These are phyloP conservation scores for Caenorhabditis sp. DNA, from an alignment of 2,888 invertebrate species.

Conservation along the genomic window DNA sequence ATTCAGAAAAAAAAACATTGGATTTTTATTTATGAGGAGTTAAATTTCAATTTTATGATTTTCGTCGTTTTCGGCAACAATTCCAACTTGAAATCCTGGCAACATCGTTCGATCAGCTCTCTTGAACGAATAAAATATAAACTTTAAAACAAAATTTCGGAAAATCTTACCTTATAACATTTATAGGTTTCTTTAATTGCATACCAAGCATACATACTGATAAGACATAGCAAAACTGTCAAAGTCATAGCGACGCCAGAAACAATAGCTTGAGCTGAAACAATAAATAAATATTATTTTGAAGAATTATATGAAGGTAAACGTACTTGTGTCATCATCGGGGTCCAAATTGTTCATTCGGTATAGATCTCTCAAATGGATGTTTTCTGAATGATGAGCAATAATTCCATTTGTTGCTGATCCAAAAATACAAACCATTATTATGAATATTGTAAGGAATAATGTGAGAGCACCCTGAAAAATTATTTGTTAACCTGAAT, in stretches of 20 bases:
- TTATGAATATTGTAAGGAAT: conserved; percentile 16
- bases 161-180: conserved; percentile 18
- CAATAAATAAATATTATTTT: neutral
- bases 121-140: neutral
- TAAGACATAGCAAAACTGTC: neutral
- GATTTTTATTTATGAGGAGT: too few relatives aligned
- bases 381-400: conserved; percentile 23
- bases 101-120: conserved; percentile 26
- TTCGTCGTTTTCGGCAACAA: conserved; percentile 26
- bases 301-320: neutral
- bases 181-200: conserved; percentile 22
- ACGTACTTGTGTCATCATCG: conserved; percentile 41
- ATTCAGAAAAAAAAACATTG: neutral
- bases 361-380: conserved; percentile 30
- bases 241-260: neutral
- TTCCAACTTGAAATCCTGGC: conserved; percentile 39
- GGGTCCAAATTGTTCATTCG: conserved; percentile 37
- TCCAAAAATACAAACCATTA: conserved; percentile 23
- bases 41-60: neutral
- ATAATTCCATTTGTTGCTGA: conserved; percentile 31
- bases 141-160: neutral
- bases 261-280: conserved; percentile 30
- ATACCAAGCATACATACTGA: conserved; percentile 26
- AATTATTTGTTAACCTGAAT: neutral
- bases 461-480: conserved; percentile 29